These are phyloP conservation scores for Chloromyia formosa DNA, from an alignment of 2,888 invertebrate genomes.

Conservation along the genomic window DNA sequence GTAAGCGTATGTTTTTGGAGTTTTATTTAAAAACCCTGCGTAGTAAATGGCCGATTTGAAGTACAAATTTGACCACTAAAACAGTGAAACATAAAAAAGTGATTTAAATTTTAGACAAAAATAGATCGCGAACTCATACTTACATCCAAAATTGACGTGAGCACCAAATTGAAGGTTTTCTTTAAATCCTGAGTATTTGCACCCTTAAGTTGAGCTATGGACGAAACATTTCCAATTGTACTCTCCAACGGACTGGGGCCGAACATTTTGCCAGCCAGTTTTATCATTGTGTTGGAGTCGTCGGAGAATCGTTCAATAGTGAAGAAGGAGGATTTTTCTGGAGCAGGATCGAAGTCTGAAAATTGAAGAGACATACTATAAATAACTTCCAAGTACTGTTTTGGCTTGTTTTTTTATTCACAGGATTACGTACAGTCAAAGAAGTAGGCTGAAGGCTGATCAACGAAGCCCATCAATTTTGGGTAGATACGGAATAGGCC, in stretches of 20 bases:
- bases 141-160: slow-evolving; percentile 35
- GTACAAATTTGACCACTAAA: slow-evolving; percentile 22
- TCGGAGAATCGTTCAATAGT: neutral
- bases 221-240: neutral
- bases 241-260: neutral
- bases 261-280: slow-evolving; percentile 5
- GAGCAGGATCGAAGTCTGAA: slow-evolving; percentile 16
- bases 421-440: slow-evolving; percentile 22
- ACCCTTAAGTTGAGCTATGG: slow-evolving; percentile 7
- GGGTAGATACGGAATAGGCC: slow-evolving; percentile 28
- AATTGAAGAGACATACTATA: neutral
- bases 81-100: neutral
- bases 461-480: slow-evolving; percentile 23
- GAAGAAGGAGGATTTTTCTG: slow-evolving; percentile 2
- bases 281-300: slow-evolving; percentile 1
- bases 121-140: too few relatives aligned
- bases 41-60: slow-evolving; percentile 34
- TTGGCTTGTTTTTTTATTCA: too few relatives aligned
- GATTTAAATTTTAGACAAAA: too few relatives aligned
- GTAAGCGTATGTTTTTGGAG: slow-evolving; percentile 58
- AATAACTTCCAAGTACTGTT: neutral
- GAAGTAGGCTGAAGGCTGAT: slow-evolving; percentile 28
- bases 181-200: neutral
- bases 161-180: slow-evolving; percentile 12
- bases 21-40: slow-evolving; percentile 28